Percentiles rank a stretch among this genome's conserved stretches.
Conservation (phyloP, 2,888 invertebrate species). For the Nasonia oneida region DNA sequence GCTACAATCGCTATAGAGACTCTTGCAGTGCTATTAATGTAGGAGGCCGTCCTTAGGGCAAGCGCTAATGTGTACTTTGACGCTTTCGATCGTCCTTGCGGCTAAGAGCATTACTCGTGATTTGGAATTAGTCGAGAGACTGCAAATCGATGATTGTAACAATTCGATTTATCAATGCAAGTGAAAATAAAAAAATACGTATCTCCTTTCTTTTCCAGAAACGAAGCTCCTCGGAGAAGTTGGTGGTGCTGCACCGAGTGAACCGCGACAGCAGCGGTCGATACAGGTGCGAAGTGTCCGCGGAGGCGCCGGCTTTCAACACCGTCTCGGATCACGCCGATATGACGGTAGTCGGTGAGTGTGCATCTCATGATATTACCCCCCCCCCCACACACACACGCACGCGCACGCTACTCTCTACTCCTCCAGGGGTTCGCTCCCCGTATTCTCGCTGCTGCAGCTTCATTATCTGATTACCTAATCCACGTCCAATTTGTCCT, state of each 20-base stretch:
- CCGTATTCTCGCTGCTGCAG: constrained; percentile 15
- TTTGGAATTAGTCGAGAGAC: no score
- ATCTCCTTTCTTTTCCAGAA: constrained; percentile 78
- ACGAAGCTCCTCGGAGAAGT: constrained; percentile 84
- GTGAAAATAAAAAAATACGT: background rate
- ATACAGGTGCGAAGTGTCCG: constrained; percentile 86
- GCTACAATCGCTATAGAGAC: no score
- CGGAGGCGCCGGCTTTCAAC: constrained; percentile 86
- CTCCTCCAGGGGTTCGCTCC: background rate
- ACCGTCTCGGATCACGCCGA: constrained; percentile 85
- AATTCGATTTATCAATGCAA: no score
- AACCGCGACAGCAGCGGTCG: constrained; percentile 84
- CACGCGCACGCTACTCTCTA: background rate
- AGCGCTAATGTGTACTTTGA: no score
- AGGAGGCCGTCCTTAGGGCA: no score
- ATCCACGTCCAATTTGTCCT: constrained; percentile 60
- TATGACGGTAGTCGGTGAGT: constrained; percentile 86
- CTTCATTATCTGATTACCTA: constrained; percentile 60
- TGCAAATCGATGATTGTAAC: no score
- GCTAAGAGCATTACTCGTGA: no score
- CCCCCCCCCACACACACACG: background rate
- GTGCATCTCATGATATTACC: constrained; percentile 70
- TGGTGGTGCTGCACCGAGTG: constrained; percentile 84
- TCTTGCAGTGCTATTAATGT: no score
- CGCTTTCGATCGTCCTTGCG: no score